A percentile compares a stretch with the other conserved stretches of the same genome.
Conservation (phyloP, 2,888 invertebrate species). For the Aelia acuminata region DNA sequence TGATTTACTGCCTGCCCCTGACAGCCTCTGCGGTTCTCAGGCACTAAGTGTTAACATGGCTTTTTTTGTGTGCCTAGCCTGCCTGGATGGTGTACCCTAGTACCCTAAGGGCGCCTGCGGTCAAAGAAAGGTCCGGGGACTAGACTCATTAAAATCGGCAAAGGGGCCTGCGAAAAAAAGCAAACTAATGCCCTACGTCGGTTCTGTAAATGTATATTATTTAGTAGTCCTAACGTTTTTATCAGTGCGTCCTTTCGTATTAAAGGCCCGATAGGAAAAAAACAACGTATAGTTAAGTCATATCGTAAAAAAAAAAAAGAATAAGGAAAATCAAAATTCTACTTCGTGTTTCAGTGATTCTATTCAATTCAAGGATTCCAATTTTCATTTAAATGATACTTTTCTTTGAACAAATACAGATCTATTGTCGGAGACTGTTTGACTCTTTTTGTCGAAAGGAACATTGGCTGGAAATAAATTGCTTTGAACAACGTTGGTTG, state of each 20-base stretch:
- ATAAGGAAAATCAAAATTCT: neutral
- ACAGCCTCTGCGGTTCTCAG: conserved; percentile 24
- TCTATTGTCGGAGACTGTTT: neutral
- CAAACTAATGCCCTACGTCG: neutral
- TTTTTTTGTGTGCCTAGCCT: conserved; percentile 26
- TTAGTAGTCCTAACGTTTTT: conserved; percentile 28
- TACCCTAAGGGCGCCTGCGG: conserved; percentile 20
- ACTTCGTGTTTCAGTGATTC: neutral
- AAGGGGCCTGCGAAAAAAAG: neutral
- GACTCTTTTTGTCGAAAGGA: neutral
- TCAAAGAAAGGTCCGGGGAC: neutral
- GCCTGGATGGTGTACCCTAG: neutral
- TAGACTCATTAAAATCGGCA: conserved; percentile 37
- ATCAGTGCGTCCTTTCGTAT: neutral
- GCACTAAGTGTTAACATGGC: conserved; percentile 32
- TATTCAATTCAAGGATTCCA: neutral
- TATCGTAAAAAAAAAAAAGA: neutral
- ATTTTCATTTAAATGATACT: neutral
- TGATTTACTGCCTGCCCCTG: conserved; percentile 39
- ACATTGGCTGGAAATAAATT: neutral
- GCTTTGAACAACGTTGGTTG: conserved; percentile 2
- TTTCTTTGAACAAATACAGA: neutral
- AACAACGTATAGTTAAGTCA: neutral
- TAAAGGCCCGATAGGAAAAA: neutral
- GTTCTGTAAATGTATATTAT: neutral